phyloP scores from a whole-genome alignment of 2,113 vertebrate genomes.

The Oreochromis spilurus region DNA sequence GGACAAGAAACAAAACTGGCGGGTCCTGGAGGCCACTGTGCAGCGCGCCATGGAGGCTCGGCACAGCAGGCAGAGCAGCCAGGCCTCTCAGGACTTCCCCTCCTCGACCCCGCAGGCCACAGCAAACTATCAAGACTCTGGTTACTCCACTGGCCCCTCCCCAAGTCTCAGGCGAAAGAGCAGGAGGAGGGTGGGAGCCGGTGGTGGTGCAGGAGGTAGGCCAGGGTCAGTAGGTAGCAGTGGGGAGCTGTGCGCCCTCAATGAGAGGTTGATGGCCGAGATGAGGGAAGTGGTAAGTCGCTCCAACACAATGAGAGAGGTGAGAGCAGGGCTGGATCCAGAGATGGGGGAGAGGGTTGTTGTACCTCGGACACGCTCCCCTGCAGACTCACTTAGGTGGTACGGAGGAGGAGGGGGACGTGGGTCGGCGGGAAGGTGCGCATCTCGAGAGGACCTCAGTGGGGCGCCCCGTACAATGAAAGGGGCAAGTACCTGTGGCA shows the following conservation, averaged over 20 bases:
- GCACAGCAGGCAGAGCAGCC: slow-evolving; percentile 80
- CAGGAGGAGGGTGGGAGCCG: slow-evolving; percentile 73
- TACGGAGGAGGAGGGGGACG: slow-evolving; percentile 43
- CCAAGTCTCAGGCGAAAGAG: slow-evolving; percentile 85
- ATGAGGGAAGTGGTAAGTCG: slow-evolving; percentile 85
- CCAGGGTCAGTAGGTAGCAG: slow-evolving; percentile 84
- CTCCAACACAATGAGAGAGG: slow-evolving; percentile 78
- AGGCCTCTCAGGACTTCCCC: slow-evolving; percentile 80
- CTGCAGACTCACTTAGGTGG: slow-evolving; percentile 74
- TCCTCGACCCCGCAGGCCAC: slow-evolving; percentile 58
- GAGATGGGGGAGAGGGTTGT: slow-evolving; percentile 67
- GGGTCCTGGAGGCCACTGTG: slow-evolving; percentile 79
- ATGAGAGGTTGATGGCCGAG: slow-evolving; percentile 85
- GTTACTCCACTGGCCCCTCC: slow-evolving; percentile 89
- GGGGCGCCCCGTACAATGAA: slow-evolving; percentile 70
- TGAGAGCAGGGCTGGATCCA: slow-evolving; percentile 75
- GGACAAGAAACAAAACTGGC: slow-evolving; percentile 83
- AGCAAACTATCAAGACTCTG: slow-evolving; percentile 86
- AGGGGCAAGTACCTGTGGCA: slow-evolving; percentile 55
- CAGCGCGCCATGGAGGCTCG: slow-evolving; percentile 82
- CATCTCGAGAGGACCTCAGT: slow-evolving; percentile 74
- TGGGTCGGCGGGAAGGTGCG: slow-evolving; percentile 31
- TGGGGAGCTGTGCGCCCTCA: slow-evolving; percentile 81
- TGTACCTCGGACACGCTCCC: slow-evolving; percentile 72
- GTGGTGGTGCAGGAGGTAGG: slow-evolving; percentile 64